Base-by-base conservation (phyloP, 2,797 vertebrate genomes). In the Esox lucius region DNA sequence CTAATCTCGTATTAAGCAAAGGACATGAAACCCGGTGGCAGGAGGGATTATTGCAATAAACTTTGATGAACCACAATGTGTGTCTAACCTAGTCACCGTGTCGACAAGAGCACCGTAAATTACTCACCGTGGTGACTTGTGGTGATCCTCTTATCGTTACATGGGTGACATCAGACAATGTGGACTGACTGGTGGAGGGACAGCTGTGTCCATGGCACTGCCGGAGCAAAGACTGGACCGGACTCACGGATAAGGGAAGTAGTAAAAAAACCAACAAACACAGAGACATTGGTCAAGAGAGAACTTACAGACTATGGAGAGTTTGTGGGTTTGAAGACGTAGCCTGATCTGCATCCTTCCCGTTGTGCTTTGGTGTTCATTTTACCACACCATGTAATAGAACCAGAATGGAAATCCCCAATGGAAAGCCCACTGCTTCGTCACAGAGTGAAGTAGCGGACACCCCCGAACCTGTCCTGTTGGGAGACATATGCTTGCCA, bases 21-120 rank as follows among this genome's bases (percentile, higher is more conserved):
- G 73, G 76, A 86, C 87, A 86, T 80, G 80, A 83, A 75, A 53
- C 75, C 66, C 28, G 73, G 83, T 87, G 84, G 88, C 22, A 61
- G 62, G 53, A 22, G 56, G 22, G n/a, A 24, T 33, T 65, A 65
- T 65, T 65, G 16, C 67, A 71, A 80, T 24, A 28, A 5, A 22
- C 46, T 85, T 80, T 79, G 76, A 72, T 79, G 82, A 31, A 5
- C 80, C 71, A 9, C 72, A 46, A 78, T 80, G 72, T 76, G 74
- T 74, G 72, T 80, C 80, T 72, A 85, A 80, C 75, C 75, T 71
- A 15, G 39, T 75, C 51, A 77, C 65, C 26, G 46, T 31, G 49
- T 49, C 48, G 28, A 76, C 71, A 19, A 33, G 59, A 72, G 49
- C 46, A 68, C 66, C 64, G 17, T 26, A n/a, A 26, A 80, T 67